Base-by-base conservation (phyloP, 2,113 vertebrate genomes). In the Donacobius atricapilla region DNA sequence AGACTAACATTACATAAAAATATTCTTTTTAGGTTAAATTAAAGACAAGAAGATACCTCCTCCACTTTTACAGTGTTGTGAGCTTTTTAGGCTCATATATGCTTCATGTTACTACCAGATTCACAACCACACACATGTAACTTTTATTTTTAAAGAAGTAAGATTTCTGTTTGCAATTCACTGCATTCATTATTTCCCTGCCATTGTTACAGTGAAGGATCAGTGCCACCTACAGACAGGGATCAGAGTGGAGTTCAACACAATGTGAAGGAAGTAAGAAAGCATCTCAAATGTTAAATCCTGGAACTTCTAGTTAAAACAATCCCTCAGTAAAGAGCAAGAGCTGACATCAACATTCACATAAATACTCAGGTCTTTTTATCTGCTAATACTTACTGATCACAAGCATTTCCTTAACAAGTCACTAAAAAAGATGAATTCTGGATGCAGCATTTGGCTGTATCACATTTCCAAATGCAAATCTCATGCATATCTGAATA, bases 181-280 rank as follows among this genome's bases (percentile, higher is more conserved):
- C 9, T 64, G 57, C 24, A 19, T 90, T 94, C 57, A 61, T 85
- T 27, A 75, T 84, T 71, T 75, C 57, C 47, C 31, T 47, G 66
- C 53, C 77, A 42, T 25, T 78, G 30, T 56, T 96, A 92, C 16
- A 51, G 56, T 94, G 96, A 98, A 97, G 83, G 89, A 93, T 95
- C 72, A 40, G 96, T 98, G 97, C 97, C 97, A 97, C 87, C 97
- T 98, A 96, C 72, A 97, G 97, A 92, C 94, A 87, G 58, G 94
- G 87, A 96, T 35, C 51, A 73, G 60, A 92, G 72, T 15, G 72
- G 65, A 95, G 63, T 86, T 73, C 63, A 81, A 66, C 13, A 37
- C 48, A 39, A 13, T 30, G 18, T 15, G 13, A 83, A 87, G 37
- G 84, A 93, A 89, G 48, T 53, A 95, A 69, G 40, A 80, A 83